Evolutionary conservation across 2,113 vertebrate genomes (phyloP), one percentile per base, ranked within the genome.

Genomic region (Sula dactylatra): DNA sequence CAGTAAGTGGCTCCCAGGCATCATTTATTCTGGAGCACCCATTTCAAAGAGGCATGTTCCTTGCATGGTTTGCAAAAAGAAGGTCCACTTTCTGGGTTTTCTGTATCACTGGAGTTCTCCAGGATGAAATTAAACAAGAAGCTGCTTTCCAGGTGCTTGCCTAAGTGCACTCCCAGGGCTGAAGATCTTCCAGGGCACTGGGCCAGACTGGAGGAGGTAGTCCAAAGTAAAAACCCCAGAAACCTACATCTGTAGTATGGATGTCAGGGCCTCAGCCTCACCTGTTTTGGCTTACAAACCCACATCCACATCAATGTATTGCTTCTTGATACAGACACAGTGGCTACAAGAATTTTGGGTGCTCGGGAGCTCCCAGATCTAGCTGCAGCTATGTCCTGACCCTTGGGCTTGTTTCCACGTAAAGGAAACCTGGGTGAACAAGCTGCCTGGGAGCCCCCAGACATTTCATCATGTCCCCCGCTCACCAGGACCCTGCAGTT

Each of bases 161-260:
- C 52, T 72, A 49, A 49, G 17, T 29, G 8, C 10, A 24, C 10
- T 65, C 17, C 9, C 20, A 52, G 34, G n/a, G 40, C 26, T 65
- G 40, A 78, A 70, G 34, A 22, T 11, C 24, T 76, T 58, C 47
- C 47, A 40, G 27, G 44, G 12, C 36, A 40, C 45, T 44, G 47
- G 42, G 54, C 24, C 25, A 72, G 50, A 32, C 18, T 24, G 8
- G 11, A 92, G 27, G 26, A 85, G 34, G 21, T 9, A 93, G 44
- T 52, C 11, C 9, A 5, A 65, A 82, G 27, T 72, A 16, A 92
- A 94, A 94, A n/a, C 1, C 18, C 18, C 40, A 22, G n/a, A 59
- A 82, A 61, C 0, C 0, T 38, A 1, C 10, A 36, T 49, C 12
- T 72, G 16, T 31, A 89, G 54, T 9, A 29, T 1, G 3, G 11